Evolutionary conservation across 2,888 invertebrate genomes (phyloP), one percentile per base, ranked within the genome.

Genomic region (Lomographa bimaculata): DNA sequence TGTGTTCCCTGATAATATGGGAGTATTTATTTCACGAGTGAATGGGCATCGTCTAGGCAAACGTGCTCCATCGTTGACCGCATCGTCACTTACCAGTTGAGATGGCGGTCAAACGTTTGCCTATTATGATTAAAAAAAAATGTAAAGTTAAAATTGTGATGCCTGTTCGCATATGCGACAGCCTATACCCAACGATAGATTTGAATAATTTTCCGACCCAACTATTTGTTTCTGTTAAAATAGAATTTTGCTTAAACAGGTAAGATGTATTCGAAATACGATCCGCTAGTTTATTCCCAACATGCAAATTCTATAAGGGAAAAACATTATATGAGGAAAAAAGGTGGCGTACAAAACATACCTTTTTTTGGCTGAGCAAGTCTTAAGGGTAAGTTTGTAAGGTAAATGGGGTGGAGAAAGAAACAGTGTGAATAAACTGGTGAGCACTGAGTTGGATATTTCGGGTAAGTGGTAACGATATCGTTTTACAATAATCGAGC

Each of bases 251-350:
- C 23, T 23, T 27, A 32, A 42, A 30, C 26, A 25, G 11, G 41
- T 8, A n/a, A 27, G 25, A 20, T 34, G 30, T 41, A 41, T 42
- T 20, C 41, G 16, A 35, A 34, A 40, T 28, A 34, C 29, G 27
- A 36, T 36, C 12, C 16, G 8, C 35, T 21, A 9, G 35, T 36
- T 36, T 12, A 19, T 25, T 30, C 20, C 6, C 8, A 25, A 5
- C 10, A 47, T 55, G 55, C 47, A 55, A 55, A 55, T 55, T 45
- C 44, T 43, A 44, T 54, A 18, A 37, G 27, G 34, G 33, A 37
- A 51, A 42, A 46, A 39, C 38, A 37, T 32, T n/a, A 32, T 17
- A 41, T 27, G 24, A n/a, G 29, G 16, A 10, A 27, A 28, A 37
- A 10, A 19, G 35, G 27, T 24, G 23, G 19, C 18, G 18, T n/a